phyloP scores from a whole-genome alignment of 2,797 vertebrate species.

The Chaetodon trifasciatus region DNA sequence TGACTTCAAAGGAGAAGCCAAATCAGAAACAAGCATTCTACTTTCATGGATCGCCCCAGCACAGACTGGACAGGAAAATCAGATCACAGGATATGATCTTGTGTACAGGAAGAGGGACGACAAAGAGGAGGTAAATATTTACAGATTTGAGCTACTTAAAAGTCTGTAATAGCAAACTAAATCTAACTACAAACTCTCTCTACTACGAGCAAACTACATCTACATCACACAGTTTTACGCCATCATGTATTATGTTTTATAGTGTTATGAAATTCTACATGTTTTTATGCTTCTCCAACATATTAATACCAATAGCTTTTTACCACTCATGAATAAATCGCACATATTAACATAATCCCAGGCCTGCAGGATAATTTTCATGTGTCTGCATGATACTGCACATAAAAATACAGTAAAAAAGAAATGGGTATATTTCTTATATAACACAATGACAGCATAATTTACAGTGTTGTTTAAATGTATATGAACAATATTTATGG shows the following conservation, averaged over 20 bases:
- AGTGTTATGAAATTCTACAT: background rate
- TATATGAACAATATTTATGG: background rate
- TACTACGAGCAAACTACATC: background rate
- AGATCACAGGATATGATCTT: constrained; percentile 96
- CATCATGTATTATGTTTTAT: background rate
- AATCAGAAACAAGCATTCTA: constrained; percentile 97
- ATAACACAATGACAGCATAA: background rate
- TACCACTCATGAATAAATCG: background rate
- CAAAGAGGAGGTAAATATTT: constrained; percentile 91
- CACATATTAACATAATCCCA: background rate
- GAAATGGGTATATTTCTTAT: background rate
- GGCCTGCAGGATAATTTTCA: background rate
- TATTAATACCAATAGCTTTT: background rate
- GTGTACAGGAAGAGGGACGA: constrained; percentile 96
- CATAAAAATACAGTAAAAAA: background rate
- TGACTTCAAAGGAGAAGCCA: constrained; percentile 97
- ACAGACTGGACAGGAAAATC: constrained; percentile 91
- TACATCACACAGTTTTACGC: background rate
- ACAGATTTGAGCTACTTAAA: background rate
- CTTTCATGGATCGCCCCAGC: constrained; percentile 95
- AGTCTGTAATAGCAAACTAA: background rate
- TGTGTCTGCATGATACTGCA: background rate
- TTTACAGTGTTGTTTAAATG: background rate
- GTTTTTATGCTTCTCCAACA: background rate
- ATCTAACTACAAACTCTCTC: background rate